Percentiles rank a stretch among this genome's conserved stretches.
These are phyloP conservation scores for Sphenopsis melanotis DNA, from an alignment of 2,797 vertebrate species.

Conservation along the genomic window DNA sequence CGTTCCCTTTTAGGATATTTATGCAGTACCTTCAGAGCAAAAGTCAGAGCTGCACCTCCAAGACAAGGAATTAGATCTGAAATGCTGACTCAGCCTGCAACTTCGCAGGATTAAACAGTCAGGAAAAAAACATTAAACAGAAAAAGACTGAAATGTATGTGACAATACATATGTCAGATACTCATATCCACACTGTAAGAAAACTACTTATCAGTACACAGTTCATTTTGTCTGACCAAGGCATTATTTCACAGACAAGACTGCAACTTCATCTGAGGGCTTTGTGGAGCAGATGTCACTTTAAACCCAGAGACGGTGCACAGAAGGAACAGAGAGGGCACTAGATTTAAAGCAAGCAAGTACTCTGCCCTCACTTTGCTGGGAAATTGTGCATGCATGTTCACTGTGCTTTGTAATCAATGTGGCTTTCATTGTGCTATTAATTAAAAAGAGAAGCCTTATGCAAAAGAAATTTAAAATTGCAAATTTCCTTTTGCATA, in stretches of 20 bases:
- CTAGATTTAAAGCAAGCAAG: background rate
- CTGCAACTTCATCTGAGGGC: background rate
- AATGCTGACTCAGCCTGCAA: background rate
- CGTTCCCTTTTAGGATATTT: background rate
- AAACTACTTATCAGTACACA: background rate
- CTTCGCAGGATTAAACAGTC: background rate
- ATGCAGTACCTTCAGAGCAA: background rate
- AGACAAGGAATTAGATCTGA: background rate
- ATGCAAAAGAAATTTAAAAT: background rate
- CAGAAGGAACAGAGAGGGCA: background rate
- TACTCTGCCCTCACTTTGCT: background rate
- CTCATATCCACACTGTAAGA: background rate
- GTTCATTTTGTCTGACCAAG: background rate
- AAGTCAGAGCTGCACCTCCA: background rate
- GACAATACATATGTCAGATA: background rate
- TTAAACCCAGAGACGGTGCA: background rate
- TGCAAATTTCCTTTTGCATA: background rate
- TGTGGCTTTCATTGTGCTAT: background rate
- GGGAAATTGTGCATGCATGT: background rate
- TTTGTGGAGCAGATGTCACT: background rate
- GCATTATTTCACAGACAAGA: background rate
- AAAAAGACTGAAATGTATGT: background rate
- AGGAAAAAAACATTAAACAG: background rate
- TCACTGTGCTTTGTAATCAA: background rate
- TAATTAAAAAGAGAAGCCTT: background rate